Percentiles rank a stretch among this genome's conserved stretches.
Evolutionary conservation across 2,797 vertebrate species (phyloP).

Genomic region (Pangasius larnaudii): DNA sequence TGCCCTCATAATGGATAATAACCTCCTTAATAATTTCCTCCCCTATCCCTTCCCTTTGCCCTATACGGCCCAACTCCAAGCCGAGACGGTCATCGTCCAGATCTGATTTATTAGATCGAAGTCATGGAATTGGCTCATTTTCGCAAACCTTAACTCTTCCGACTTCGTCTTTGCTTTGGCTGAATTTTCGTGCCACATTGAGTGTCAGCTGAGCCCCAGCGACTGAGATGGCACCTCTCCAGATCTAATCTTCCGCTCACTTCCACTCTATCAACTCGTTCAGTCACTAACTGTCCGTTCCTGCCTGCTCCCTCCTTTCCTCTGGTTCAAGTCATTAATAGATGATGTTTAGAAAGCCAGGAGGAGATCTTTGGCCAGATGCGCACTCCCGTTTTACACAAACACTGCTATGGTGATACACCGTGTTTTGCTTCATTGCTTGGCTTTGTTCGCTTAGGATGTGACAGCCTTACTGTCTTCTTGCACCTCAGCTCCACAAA

Average conservation of each 20-base stretch:
- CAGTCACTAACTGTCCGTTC: not conserved
- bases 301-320: not conserved
- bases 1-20: slow-evolving; percentile 23
- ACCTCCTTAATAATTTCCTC: slow-evolving; percentile 31
- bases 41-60: not conserved
- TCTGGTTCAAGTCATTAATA: not conserved
- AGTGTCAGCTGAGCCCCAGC: not conserved
- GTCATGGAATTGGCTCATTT: not conserved
- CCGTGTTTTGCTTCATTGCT: slow-evolving; percentile 6
- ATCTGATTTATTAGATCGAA: slow-evolving; percentile 5
- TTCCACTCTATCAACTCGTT: not conserved
- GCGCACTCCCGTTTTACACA: not conserved
- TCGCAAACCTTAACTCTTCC: not conserved
- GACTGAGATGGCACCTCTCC: not conserved
- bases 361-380: not conserved
- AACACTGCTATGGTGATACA: slow-evolving; percentile 17
- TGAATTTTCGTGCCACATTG: not conserved
- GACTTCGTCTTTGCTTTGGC: not conserved
- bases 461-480: not conserved
- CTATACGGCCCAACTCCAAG: not conserved
- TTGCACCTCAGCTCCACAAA: not conserved
- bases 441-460: not conserved
- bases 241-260: not conserved
- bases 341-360: not conserved
- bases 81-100: not conserved